Conservation (phyloP, 1,140 invertebrate species). For the Aphidius gifuensis region DNA sequence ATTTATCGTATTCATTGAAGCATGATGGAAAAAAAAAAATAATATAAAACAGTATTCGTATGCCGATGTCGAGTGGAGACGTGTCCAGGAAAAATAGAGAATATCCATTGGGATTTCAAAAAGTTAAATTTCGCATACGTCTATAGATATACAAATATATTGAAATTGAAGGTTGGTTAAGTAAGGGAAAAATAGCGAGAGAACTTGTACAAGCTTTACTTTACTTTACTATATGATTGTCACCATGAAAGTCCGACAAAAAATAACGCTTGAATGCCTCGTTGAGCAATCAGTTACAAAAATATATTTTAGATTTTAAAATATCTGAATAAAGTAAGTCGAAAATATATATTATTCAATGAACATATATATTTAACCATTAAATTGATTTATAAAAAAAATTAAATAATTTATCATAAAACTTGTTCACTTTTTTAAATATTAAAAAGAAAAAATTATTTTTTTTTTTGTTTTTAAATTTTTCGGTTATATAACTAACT, state of each 20-base stretch:
- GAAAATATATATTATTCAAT: neutral
- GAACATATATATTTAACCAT: too few relatives aligned
- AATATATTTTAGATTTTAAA: conserved; percentile 20
- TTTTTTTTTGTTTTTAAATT: too few relatives aligned
- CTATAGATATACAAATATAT: neutral
- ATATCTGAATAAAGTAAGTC: conserved; percentile 1
- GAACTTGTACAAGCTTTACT: too few relatives aligned
- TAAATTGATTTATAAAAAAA: too few relatives aligned
- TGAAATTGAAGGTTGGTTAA: neutral
- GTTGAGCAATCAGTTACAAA: conserved; percentile 25
- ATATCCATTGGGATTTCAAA: neutral
- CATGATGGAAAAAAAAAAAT: neutral
- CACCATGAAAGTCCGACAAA: conserved; percentile 1
- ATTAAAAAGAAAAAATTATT: too few relatives aligned
- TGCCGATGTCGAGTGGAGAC: conserved; percentile 8
- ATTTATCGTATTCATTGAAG: conserved; percentile 13
- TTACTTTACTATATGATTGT: neutral
- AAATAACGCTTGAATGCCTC: conserved; percentile 23
- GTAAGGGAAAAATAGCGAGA: neutral
- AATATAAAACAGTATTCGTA: conserved; percentile 4
- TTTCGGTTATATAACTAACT: too few relatives aligned
- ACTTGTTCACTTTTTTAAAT: too few relatives aligned
- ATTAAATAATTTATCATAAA: too few relatives aligned
- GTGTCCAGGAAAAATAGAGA: conserved; percentile 7
- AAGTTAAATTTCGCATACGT: too few relatives aligned